Evolutionary conservation across 2,888 invertebrate genomes (phyloP).

Genomic region (Platycnemis pennipes): DNA sequence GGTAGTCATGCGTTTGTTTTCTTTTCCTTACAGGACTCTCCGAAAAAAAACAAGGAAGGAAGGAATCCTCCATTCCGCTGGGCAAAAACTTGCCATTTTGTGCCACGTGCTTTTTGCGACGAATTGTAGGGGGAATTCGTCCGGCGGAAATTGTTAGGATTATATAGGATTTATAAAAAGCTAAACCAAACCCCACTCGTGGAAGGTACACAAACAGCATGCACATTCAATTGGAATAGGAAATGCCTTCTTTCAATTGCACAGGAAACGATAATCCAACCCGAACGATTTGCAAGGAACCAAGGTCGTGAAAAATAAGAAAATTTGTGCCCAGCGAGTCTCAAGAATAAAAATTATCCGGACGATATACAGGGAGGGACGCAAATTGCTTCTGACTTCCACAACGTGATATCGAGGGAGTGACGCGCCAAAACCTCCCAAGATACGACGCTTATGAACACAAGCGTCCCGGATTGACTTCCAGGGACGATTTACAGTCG

Average conservation of each 20-base stretch:
- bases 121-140: neutral
- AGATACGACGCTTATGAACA: constrained; percentile 35
- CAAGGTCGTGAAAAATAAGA: too few species aligned
- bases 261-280: too few species aligned
- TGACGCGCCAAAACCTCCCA: constrained; percentile 13
- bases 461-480: neutral
- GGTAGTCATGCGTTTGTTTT: neutral
- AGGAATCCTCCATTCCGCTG: too few species aligned
- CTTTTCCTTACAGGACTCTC: neutral
- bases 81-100: neutral
- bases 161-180: too few species aligned
- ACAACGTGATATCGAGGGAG: neutral
- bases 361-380: neutral
- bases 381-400: neutral
- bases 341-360: neutral
- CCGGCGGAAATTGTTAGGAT: too few species aligned
- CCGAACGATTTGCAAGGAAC: too few species aligned
- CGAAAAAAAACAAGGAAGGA: neutral
- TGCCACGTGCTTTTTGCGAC: neutral
- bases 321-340: too few species aligned
- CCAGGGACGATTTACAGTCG: constrained; percentile 4
- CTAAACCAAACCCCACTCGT: too few species aligned
- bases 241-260: too few species aligned
- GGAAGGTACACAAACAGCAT: too few species aligned
- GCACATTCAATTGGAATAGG: too few species aligned